phyloP scores from a whole-genome alignment of 2,797 vertebrate genomes.

The Anguilla megastoma region DNA sequence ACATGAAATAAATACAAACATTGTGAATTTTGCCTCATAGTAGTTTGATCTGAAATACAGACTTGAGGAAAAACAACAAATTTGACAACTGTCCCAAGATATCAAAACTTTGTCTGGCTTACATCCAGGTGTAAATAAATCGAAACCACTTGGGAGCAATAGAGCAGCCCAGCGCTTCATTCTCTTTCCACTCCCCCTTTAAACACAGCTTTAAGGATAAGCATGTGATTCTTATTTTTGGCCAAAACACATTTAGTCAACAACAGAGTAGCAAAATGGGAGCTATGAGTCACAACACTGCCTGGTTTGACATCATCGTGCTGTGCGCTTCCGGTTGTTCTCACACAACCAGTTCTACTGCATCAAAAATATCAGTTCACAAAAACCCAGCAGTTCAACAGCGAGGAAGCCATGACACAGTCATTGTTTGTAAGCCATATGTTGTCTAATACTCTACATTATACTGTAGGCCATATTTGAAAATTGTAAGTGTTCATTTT shows the following conservation, averaged over 20 bases:
- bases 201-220: not conserved
- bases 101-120: not conserved
- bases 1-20: no score
- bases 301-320: not conserved
- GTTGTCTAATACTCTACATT: not conserved
- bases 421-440: not conserved
- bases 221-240: not conserved
- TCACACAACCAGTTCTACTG: slow-evolving; percentile 11
- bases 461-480: not conserved
- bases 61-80: no score
- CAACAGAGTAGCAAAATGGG: not conserved
- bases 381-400: not conserved
- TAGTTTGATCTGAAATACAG: no score
- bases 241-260: not conserved
- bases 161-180: not conserved
- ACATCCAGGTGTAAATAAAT: not conserved
- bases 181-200: not conserved
- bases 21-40: no score
- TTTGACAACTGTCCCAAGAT: no score
- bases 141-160: not conserved
- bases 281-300: not conserved
- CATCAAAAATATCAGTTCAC: not conserved
- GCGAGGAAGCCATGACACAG: not conserved
- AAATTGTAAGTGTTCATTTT: not conserved
- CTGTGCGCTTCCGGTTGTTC: not conserved